These are phyloP conservation scores for Oncopodura yosiiana DNA, from an alignment of 1,140 invertebrate genomes.

Conservation along the genomic window DNA sequence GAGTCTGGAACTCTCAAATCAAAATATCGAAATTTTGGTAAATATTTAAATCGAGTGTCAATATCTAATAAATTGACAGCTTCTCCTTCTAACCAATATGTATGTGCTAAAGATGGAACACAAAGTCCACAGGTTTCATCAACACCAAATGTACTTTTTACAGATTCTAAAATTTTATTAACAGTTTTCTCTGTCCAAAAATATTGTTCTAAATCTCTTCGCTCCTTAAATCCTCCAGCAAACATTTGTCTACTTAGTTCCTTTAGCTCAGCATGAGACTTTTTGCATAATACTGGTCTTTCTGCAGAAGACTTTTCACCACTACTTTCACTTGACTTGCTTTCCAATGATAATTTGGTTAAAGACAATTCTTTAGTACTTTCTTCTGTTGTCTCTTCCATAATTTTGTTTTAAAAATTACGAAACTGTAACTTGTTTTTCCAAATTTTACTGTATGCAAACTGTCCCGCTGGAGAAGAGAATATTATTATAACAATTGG, in stretches of 20 bases:
- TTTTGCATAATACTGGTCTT: too few relatives aligned
- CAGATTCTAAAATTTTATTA: constrained; percentile 13
- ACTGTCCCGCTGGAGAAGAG: too few relatives aligned
- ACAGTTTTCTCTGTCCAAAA: constrained; percentile 34
- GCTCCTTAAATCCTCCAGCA: constrained; percentile 17
- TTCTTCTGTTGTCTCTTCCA: too few relatives aligned
- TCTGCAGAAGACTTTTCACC: not conserved
- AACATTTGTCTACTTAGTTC: constrained; percentile 16
- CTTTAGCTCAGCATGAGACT: not conserved
- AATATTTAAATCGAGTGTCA: constrained; percentile 25
- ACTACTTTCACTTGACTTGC: too few relatives aligned
- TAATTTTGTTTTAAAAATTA: too few relatives aligned
- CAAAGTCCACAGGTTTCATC: constrained; percentile 31
- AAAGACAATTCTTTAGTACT: too few relatives aligned
- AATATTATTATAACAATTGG: too few relatives aligned
- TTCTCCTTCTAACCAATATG: constrained; percentile 25
- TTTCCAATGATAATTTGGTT: too few relatives aligned
- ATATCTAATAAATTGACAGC: constrained; percentile 26
- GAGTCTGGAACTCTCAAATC: constrained; percentile 18
- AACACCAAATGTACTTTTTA: constrained; percentile 23
- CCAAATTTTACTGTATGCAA: too few relatives aligned
- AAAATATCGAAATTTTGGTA: constrained; percentile 32
- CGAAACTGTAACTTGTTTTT: too few relatives aligned
- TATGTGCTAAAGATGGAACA: constrained; percentile 25
- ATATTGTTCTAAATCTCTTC: constrained; percentile 32